Evolutionary conservation across 2,113 vertebrate genomes (phyloP).

Genomic region (Hyla sarda): DNA sequence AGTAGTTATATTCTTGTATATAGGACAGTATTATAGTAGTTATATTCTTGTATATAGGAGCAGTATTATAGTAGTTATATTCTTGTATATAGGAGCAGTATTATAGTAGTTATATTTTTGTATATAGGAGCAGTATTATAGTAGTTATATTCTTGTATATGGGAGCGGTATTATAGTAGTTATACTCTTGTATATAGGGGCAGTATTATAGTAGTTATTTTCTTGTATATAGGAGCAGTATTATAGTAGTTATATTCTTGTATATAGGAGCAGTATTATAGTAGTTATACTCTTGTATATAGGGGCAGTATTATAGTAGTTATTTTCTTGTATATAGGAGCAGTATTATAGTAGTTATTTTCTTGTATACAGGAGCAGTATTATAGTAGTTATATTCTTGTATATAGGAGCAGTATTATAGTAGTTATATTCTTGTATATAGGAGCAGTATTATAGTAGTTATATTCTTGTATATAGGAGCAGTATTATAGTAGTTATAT

Average conservation of each 20-base stretch:
- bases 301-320: neutral
- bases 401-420: constrained; percentile 4
- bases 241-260: constrained; percentile 12
- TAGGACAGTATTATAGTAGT: constrained; percentile 15
- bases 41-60: neutral
- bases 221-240: constrained; percentile 1
- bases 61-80: constrained; percentile 1
- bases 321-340: constrained; percentile 11
- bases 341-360: constrained; percentile 17
- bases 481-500: constrained; percentile 24
- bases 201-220: constrained; percentile 10
- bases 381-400: constrained; percentile 21
- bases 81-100: neutral
- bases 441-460: constrained; percentile 10
- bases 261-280: neutral
- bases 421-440: constrained; percentile 22
- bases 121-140: neutral
- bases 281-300: constrained; percentile 2
- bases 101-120: too few relatives aligned
- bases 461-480: constrained; percentile 1
- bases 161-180: neutral
- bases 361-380: too few relatives aligned
- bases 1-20: neutral
- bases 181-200: constrained; percentile 2
- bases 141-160: constrained; percentile 4